Evolutionary conservation across 37 sponge, comb jelly and placozoan species (phyloP), one percentile per base, ranked within the genome.

Genomic region (Beroe ovata): DNA sequence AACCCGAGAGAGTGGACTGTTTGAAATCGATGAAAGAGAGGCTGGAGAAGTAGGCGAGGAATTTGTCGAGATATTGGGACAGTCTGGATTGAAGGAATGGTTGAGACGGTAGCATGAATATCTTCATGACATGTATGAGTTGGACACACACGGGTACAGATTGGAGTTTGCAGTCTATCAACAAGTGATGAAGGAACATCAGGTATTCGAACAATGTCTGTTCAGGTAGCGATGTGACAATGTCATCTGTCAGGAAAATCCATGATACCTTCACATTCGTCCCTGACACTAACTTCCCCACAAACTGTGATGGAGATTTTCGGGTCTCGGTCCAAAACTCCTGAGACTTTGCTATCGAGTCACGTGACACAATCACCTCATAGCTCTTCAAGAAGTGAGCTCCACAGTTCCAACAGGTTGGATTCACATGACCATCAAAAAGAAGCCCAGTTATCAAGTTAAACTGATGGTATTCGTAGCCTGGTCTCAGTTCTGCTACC

Each of bases 391-490:
- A 23, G 47, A 42, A 77, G 6, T 28, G 47, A 6, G 18, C 36
- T 0, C 84, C 47, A 1, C 16, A 36, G 18, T 20, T 36, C 2
- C 36, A 2, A 33, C 36, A 66, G 22, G 28, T 42, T 4, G 1
- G 35, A 25, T 40, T 77, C 0, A 77, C 28, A 42, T 40, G 16
- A 1, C 54, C n/a, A 41, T 77, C 84, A 41, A 77, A 77, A 23
- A 77, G 38, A 3, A 42, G 54, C 16, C 84, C 47, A 41, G 29
- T 77, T 20, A 77, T 42, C 42, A 77, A 25, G n/a, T 36, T 19
- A 40, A 77, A 77, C 84, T 77, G 84, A 0, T 77, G 84, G 84
- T 77, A 77, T 26, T 77, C 84, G 28, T 26, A 40, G 26, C 84
- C 84, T 39, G 84, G 47, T 40, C 54, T 11, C 28, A 77, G n/a